phyloP scores from a whole-genome alignment of 2,797 vertebrate genomes.

The Gallinago nigripennis region DNA sequence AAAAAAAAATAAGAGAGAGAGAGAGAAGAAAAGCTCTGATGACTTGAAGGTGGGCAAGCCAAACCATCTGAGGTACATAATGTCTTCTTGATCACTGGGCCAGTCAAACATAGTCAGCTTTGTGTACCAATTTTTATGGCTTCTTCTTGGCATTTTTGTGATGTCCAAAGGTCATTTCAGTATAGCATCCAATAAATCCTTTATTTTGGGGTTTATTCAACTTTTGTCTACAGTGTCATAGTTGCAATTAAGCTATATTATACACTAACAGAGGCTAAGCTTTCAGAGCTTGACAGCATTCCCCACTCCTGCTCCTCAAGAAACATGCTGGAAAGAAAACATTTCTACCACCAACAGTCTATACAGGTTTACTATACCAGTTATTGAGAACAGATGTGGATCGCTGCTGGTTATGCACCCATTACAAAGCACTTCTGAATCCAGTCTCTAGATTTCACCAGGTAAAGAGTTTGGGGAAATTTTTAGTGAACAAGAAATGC shows the following conservation, averaged over 20 bases:
- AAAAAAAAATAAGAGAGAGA: background rate
- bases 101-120: constrained; percentile 4
- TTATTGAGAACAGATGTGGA: constrained; percentile 6
- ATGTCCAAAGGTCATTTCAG: constrained; percentile 3
- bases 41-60: background rate
- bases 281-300: background rate
- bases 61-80: constrained; percentile 20
- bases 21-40: background rate
- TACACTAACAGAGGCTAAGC: background rate
- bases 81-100: background rate
- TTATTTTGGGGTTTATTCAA: constrained; percentile 15
- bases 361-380: background rate
- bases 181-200: constrained; percentile 21
- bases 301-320: background rate
- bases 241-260: background rate
- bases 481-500: background rate
- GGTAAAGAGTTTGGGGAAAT: background rate
- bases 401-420: background rate
- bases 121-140: constrained; percentile 15
- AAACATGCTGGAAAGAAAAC: background rate
- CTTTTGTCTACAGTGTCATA: background rate
- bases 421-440: background rate
- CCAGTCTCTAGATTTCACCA: background rate
- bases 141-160: constrained; percentile 20
- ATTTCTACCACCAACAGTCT: background rate